These are phyloP conservation scores for Holothuria scabra DNA, from an alignment of 53 echinoderm and acorn worm genomes.

Conservation along the genomic window DNA sequence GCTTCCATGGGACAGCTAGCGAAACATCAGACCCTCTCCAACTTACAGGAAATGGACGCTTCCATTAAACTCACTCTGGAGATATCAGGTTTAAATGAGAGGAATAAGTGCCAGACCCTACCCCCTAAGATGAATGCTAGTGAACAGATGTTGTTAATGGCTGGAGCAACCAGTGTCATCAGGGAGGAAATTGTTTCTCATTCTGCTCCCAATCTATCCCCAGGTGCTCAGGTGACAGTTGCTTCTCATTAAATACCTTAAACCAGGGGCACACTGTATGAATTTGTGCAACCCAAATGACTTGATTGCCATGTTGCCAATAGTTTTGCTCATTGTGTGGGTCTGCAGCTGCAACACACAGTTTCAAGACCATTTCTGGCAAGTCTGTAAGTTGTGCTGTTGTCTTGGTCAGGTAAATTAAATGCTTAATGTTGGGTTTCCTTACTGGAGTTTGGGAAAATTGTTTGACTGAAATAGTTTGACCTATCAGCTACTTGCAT, in stretches of 20 bases:
- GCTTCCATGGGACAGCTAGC: conserved; percentile 70
- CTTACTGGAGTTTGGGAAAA: too few species aligned
- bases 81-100: conserved; percentile 63
- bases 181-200: conserved; percentile 90
- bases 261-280: too few species aligned
- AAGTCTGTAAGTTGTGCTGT: too few species aligned
- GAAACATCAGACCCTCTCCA: conserved; percentile 95
- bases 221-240: conserved; percentile 74
- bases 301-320: too few species aligned
- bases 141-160: conserved; percentile 88
- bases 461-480: too few species aligned
- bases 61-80: conserved; percentile 63
- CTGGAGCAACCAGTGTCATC: conserved; percentile 64
- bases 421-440: too few species aligned
- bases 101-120: conserved; percentile 92
- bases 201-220: conserved; percentile 97
- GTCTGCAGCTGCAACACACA: too few species aligned
- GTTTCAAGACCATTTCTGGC: too few species aligned
- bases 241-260: conserved; percentile 7
- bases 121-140: conserved; percentile 97
- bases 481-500: too few species aligned
- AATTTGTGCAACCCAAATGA: too few species aligned
- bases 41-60: conserved; percentile 72
- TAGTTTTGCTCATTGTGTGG: too few species aligned
- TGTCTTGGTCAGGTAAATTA: too few species aligned